Base-by-base conservation (phyloP, 2,888 invertebrate species). In the Tethea ocularis region DNA sequence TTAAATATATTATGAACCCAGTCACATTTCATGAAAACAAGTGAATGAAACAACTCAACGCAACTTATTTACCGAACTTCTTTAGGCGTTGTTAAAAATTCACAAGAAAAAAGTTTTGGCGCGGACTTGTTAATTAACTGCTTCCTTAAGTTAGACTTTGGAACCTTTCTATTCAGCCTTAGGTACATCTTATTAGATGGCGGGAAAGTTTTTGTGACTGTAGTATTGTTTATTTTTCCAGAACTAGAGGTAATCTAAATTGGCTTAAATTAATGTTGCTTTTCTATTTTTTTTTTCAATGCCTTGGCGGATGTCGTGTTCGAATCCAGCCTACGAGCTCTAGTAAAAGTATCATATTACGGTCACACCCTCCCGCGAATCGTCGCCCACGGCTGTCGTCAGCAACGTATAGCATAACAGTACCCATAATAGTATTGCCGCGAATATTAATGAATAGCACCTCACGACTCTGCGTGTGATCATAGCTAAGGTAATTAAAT, bases 101-200 rank as follows among this genome's bases (percentile, higher is more conserved):
- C 36, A 54, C 54, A 54, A 22, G 33, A 22, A 54, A 54, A 54
- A 46, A 46, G n/a, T 46, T 33, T 33, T 54, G 20, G n/a, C 54
- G 29, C 22, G 11, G n/a, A 54, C 33, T 54, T 33, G 10, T 33
- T 54, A 54, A 54, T 54, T 54, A 36, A 54, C 33, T 33, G 22
- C 33, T 54, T 29, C 17, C 17, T n/a, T 20, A 29, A 53, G 15
- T 51, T 51, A 15, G 51, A 15, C 53, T 10, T 53, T 38, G 38
- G 38, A 38, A 46, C 46, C 46, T 20, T 46, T 46, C 46, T 46
- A 46, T 46, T 46, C 46, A 46, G 46, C 20, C 46, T 46, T 46
- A 46, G n/a, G n/a, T n/a, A n/a, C 10, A 20, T 46, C 46, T 46
- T 20, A 46, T 46, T 46, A 20, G 46, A 46, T 46, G 46, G 46